Evolutionary conservation across 2,797 vertebrate species (phyloP).

Genomic region (Dryobates pubescens): DNA sequence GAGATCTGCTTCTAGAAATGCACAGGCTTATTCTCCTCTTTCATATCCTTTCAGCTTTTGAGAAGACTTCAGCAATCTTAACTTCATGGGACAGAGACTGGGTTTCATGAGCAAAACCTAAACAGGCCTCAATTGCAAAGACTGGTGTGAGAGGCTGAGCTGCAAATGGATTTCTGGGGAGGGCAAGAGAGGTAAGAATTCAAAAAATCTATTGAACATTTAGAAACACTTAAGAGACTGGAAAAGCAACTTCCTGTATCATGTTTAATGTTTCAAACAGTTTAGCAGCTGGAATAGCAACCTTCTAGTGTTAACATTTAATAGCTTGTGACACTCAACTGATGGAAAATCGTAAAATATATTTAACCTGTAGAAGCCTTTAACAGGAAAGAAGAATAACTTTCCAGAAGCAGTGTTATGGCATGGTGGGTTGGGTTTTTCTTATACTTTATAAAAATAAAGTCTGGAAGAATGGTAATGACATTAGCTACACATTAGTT

Average conservation of each 20-base stretch:
- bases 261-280: neutral
- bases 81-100: slow-evolving; percentile 5
- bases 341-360: slow-evolving; percentile 69
- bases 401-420: slow-evolving; percentile 44
- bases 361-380: slow-evolving; percentile 56
- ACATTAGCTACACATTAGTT: slow-evolving; percentile 28
- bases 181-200: slow-evolving; percentile 24
- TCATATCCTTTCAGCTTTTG: neutral
- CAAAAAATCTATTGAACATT: neutral
- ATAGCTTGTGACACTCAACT: slow-evolving; percentile 55
- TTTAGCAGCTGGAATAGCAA: slow-evolving; percentile 73
- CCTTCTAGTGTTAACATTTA: slow-evolving; percentile 39
- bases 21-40: neutral
- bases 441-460: slow-evolving; percentile 2
- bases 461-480: slow-evolving; percentile 34
- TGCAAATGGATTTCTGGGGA: slow-evolving; percentile 42
- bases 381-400: slow-evolving; percentile 62
- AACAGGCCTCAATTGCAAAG: slow-evolving; percentile 20
- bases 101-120: slow-evolving; percentile 47
- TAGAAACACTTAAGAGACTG: slow-evolving; percentile 29
- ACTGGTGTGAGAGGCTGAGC: slow-evolving; percentile 34
- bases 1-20: neutral
- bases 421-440: neutral
- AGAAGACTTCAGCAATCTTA: neutral
- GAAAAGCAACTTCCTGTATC: slow-evolving; percentile 52